A percentile compares a stretch with the other conserved stretches of the same genome.
phyloP scores from a whole-genome alignment of 2,113 vertebrate genomes.

The Calyptommatus sinebrachiatus region DNA sequence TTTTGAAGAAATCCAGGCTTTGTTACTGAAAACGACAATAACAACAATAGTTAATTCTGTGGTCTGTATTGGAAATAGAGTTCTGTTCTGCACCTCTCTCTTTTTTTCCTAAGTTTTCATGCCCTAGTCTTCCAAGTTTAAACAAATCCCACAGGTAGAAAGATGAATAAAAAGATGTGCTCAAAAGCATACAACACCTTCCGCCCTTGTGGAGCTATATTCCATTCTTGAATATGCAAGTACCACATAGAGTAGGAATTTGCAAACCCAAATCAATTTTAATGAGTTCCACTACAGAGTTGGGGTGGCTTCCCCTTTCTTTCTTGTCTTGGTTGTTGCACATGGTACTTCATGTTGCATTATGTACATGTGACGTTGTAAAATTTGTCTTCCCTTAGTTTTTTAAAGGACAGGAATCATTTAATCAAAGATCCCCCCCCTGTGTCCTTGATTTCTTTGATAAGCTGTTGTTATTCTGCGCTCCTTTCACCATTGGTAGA shows the following conservation, averaged over 20 bases:
- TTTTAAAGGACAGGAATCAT: neutral
- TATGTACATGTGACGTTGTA: neutral
- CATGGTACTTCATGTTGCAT: neutral
- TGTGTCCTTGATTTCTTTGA: neutral
- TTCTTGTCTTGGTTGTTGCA: neutral
- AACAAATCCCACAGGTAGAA: neutral
- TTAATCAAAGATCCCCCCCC: neutral
- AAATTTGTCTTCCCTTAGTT: neutral
- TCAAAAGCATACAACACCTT: neutral
- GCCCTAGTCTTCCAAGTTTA: neutral
- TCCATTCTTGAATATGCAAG: neutral
- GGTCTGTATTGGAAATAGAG: neutral
- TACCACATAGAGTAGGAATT: no score
- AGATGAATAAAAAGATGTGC: neutral
- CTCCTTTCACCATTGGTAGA: neutral
- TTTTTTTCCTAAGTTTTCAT: neutral
- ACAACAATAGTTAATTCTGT: no score
- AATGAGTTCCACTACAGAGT: neutral
- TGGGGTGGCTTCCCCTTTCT: neutral
- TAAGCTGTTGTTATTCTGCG: neutral
- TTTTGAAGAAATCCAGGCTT: no score
- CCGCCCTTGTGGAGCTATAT: neutral
- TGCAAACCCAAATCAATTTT: neutral
- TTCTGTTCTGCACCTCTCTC: neutral
- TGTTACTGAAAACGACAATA: no score